Evolutionary conservation across 53 echinoderm and acorn worm species (phyloP), one percentile per base, ranked within the genome.

Genomic region (Stichopus horrens): DNA sequence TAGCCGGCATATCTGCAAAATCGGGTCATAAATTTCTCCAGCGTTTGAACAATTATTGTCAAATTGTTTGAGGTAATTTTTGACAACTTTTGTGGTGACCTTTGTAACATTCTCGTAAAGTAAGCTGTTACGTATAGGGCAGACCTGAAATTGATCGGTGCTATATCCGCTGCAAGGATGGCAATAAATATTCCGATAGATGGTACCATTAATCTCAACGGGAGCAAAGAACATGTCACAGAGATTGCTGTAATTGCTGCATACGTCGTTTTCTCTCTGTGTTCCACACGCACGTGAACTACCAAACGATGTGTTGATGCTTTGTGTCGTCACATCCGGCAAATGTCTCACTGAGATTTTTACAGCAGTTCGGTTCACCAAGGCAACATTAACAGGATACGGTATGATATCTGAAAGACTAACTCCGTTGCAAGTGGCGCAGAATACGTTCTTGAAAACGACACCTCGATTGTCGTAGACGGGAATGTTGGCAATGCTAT

Each of bases 11-110:
- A 4, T 78, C 13, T 53, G 18, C 5, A 78, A 55, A 53, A 53
- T 54, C 18, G 78, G 53, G 14, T 78, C 78, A 78, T 52, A 78
- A n/a, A 53, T 54, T 78, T 78, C 78, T 10, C 78, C 78, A 18
- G 14, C 51, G 16, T 16, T 23, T 16, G 78, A 55, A 16, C 78
- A 78, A 16, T 78, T 78, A 9, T 9, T 54, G 5, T 8, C 6
- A 78, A 16, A 23, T 52, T 51, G 9, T 18, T 75, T 75, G 4
- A 8, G 37, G 37, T 37, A 37, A 37, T 37, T 37, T 37, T 37
- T 37, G 37, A 37, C 37, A 37, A 37, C 37, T 37, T 37, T 37
- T 37, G 37, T 37, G 1, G 37, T 37, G 37, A 37, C 37, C 37
- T 0, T 37, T 37, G 20, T n/a, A 19, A 22, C 8, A 54, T 53